Evolutionary conservation across 2,888 invertebrate genomes (phyloP).

Genomic region (Dryocosmus kuriphilus): DNA sequence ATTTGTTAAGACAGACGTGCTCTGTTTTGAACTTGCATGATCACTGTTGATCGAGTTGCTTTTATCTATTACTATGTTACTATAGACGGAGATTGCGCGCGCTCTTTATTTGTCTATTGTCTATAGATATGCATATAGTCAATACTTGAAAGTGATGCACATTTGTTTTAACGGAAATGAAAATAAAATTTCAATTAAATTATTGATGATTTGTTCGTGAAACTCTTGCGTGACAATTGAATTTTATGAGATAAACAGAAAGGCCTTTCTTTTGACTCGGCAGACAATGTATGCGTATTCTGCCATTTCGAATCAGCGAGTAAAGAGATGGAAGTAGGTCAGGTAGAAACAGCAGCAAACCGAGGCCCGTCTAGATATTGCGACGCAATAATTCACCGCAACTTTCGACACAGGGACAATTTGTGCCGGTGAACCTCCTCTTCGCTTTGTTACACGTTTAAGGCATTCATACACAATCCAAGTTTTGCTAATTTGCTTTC

Average conservation of each 20-base stretch:
- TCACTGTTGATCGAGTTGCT: constrained; percentile 7
- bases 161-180: not conserved
- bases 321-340: constrained; percentile 74
- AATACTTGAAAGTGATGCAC: not conserved
- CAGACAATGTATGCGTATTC: not conserved
- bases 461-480: constrained; percentile 1
- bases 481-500: constrained; percentile 1
- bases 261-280: constrained; percentile 41
- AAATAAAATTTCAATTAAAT: not conserved
- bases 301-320: constrained; percentile 62
- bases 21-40: constrained; percentile 2
- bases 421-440: constrained; percentile 57
- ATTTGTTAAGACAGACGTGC: not conserved
- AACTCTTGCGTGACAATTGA: not conserved
- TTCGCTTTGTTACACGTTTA: constrained; percentile 13
- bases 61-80: not conserved
- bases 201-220: not conserved
- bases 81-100: too few relatives aligned
- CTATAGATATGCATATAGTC: too few relatives aligned
- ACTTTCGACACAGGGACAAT: constrained; percentile 71
- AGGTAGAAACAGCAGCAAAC: constrained; percentile 68
- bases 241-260: constrained; percentile 11
- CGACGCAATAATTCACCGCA: constrained; percentile 74
- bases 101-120: too few relatives aligned
- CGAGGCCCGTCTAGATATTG: constrained; percentile 67